Conservation (phyloP, 2,113 vertebrate genomes). For the Chamaea fasciata region DNA sequence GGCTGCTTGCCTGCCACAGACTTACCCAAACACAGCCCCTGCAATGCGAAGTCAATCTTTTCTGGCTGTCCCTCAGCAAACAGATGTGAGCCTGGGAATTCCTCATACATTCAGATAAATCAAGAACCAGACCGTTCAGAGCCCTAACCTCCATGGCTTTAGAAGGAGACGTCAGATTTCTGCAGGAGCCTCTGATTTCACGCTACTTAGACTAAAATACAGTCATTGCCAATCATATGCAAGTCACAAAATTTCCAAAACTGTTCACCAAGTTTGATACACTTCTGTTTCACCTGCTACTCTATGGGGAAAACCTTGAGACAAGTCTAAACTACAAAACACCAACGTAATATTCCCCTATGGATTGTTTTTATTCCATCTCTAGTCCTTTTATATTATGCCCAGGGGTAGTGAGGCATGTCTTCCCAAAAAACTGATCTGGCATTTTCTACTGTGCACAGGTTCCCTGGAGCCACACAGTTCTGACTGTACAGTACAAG, state of each 20-base stretch:
- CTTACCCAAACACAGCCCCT: slow-evolving; percentile 30
- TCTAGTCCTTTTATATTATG: not conserved
- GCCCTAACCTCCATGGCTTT: not conserved
- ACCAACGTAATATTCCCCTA: rapidly evolving
- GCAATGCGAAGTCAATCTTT: slow-evolving; percentile 6
- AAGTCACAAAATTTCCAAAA: not conserved
- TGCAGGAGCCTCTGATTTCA: slow-evolving; percentile 34
- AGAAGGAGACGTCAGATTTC: slow-evolving; percentile 51
- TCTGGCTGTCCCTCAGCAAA: slow-evolving; percentile 50
- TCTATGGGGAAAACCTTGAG: not conserved
- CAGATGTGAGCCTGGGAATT: slow-evolving; percentile 58
- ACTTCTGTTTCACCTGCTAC: not conserved
- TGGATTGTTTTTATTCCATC: not conserved
- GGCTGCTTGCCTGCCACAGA: slow-evolving; percentile 16
- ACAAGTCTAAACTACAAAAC: not conserved
- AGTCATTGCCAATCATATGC: not conserved
- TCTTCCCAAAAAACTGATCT: not conserved
- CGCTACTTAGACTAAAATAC: not conserved
- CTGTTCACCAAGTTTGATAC: not conserved
- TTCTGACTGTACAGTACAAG: not conserved
- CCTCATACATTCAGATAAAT: slow-evolving; percentile 34
- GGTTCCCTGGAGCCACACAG: not conserved
- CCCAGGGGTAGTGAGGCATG: not conserved
- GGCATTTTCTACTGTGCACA: not conserved
- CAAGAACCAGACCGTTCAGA: not conserved